Base-by-base conservation (phyloP, 2,888 invertebrate genomes). In the Syritta pipiens region DNA sequence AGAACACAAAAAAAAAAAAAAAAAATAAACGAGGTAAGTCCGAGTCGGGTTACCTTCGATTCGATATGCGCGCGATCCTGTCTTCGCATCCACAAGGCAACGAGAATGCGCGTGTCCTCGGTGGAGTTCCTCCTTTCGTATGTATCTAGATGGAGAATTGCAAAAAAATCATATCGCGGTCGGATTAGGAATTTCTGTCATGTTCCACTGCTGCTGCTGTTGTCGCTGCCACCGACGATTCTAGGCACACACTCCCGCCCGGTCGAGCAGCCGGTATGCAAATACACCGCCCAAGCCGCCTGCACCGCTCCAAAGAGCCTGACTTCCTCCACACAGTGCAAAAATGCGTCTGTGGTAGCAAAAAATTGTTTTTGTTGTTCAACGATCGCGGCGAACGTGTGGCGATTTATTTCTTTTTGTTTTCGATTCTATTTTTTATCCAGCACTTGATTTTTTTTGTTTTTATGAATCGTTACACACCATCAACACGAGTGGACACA, bases 161-260 rank as follows among this genome's bases (percentile, higher is more conserved):
- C 74, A 51, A 74, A 71, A 51, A 57, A 79, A 53, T 79, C 74
- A 79, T 79, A 74, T 74, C 67, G 57, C 55, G 74, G 74, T 79
- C 67, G 67, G 74, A 79, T 79, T 79, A 79, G 74, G 79, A 79
- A 79, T 79, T 79, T 79, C 74, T 79, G 74, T 79, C 79, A 79
- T 79, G 79, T 79, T 62, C 55, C 79, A 63, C 37, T 57, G 55
- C 49, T 51, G 68, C 55, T 26, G 37, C 46, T 53, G 48, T 46
- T 19, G 14, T 46, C 44, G 44, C 35, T 69, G 59, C 59, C 51
- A 44, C 51, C 32, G 55, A 17, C 32, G 63, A 51, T 42, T 48
- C 63, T 10, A 14, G 72, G 17, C 40, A 60, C 24, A 44, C 79
- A 57, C 79, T 48, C 55, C 67, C 67, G 53, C 42, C 28, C 42